A percentile compares a stretch with the other conserved stretches of the same genome.
Evolutionary conservation across 2,888 invertebrate genomes (phyloP).

Genomic region (Tetragonisca angustula): DNA sequence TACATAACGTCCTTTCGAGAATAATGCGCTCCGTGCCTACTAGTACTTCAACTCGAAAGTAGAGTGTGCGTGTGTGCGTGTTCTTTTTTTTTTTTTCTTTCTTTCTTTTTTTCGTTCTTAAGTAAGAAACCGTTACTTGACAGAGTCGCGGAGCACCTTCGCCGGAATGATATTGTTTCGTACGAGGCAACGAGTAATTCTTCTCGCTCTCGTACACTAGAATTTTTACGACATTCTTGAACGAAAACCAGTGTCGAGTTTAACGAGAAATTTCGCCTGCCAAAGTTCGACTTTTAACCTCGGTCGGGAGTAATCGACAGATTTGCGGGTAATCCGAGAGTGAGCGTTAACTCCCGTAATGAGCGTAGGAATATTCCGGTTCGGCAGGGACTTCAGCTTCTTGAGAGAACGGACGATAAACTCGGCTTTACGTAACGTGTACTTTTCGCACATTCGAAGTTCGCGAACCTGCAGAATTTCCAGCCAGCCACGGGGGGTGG

Average conservation of each 20-base stretch:
- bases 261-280: not conserved
- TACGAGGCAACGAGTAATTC: not conserved
- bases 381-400: no score
- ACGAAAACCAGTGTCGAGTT: not conserved
- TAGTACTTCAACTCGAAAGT: not conserved
- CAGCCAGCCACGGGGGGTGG: not conserved
- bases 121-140: slow-evolving; percentile 19
- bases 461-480: slow-evolving; percentile 24
- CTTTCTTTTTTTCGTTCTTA: not conserved
- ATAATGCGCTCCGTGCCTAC: slow-evolving; percentile 33
- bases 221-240: slow-evolving; percentile 1
- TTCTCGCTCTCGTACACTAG: no score
- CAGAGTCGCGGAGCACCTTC: slow-evolving; percentile 4
- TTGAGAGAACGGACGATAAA: not conserved
- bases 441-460: slow-evolving; percentile 2
- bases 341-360: not conserved
- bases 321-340: not conserved
- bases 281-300: not conserved
- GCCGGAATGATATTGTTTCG: not conserved
- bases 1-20: slow-evolving; percentile 55
- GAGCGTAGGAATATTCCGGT: not conserved
- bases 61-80: not conserved
- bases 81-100: not conserved
- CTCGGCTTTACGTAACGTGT: not conserved
- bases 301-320: not conserved